Base-by-base conservation (phyloP, 2,113 vertebrate species). In the Merops nubicus region DNA sequence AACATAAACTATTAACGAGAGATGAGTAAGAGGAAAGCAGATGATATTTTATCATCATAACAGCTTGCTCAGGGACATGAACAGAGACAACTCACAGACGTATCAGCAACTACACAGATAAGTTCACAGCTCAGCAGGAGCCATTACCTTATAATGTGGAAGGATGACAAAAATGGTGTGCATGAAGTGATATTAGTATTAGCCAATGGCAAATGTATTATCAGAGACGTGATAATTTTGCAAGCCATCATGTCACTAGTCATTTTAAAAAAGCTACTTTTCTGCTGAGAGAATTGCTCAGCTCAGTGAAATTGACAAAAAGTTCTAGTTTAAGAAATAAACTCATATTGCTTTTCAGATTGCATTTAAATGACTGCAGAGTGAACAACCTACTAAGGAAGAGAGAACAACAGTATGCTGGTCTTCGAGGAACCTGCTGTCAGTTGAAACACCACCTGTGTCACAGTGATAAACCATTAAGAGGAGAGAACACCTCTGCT, bases 391-490 rank as follows among this genome's bases (percentile, higher is more conserved):
- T 73, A 18, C 54, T 72, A 70, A 85, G 42, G 63, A 15, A 74
- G 57, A 64, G 42, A 28, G 68, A 56, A 63, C 14, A 34, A 62
- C 19, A 47, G n/a, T 13, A 5, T 36, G 12, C 15, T 38, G 34
- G n/a, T n/a, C 31, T 38, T 51, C 5, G 48, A 85, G 45, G 40
- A 85, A 74, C 31, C 62, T 70, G 43, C 73, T 93, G 82, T 53
- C 81, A 73, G 33, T 10, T 85, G 87, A 31, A 90, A 45, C 45
- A 73, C n/a, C 65, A 79, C 73, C 75, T 87, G 87, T 36, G 31
- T 40, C 73, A 9, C 8, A 12, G 54, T 40, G 72, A 94, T 76
- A 96, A 97, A 72, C 64, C 57, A 72, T 36, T 26, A 63, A 63
- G 42, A 77, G 34, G n/a, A 64, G 6, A 76, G 29, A 78, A 73